phyloP scores from a whole-genome alignment of 2,797 vertebrate genomes.

The Enteromius argenteus region DNA sequence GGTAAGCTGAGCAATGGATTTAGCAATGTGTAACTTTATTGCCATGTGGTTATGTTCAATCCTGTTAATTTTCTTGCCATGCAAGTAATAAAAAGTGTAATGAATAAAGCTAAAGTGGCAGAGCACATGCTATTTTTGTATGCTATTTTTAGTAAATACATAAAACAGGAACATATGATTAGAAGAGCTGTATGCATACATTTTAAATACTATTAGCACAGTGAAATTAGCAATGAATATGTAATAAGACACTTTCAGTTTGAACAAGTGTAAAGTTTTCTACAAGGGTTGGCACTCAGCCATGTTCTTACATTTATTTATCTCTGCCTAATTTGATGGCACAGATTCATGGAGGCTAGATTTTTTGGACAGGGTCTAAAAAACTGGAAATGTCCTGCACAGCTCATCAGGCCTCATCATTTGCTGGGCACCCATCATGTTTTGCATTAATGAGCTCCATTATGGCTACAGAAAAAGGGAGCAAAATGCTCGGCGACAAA shows the following conservation, averaged over 20 bases:
- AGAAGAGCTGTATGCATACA: background rate
- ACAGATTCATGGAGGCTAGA: constrained; percentile 20
- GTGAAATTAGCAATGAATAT: background rate
- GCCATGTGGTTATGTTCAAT: background rate
- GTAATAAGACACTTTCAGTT: background rate
- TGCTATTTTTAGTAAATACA: background rate
- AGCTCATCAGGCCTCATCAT: constrained; percentile 36
- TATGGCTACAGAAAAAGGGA: constrained; percentile 39
- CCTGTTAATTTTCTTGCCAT: background rate
- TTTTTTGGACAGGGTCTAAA: constrained; percentile 20
- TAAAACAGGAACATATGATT: background rate
- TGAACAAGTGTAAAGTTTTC: background rate
- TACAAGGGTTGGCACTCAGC: background rate
- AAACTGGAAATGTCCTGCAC: constrained; percentile 20
- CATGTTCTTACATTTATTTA: constrained; percentile 30
- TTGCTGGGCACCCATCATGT: constrained; percentile 30
- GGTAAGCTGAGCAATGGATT: background rate
- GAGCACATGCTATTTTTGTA: background rate
- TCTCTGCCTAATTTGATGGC: constrained; percentile 18
- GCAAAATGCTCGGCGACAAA: constrained; percentile 36
- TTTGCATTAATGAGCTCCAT: constrained; percentile 49
- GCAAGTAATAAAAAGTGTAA: background rate
- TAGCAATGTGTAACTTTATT: background rate
- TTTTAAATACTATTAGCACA: background rate
- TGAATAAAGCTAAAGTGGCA: background rate